These are phyloP conservation scores for Cheirogaleus major DNA, from an alignment of 2,797 vertebrate species.

Conservation along the genomic window DNA sequence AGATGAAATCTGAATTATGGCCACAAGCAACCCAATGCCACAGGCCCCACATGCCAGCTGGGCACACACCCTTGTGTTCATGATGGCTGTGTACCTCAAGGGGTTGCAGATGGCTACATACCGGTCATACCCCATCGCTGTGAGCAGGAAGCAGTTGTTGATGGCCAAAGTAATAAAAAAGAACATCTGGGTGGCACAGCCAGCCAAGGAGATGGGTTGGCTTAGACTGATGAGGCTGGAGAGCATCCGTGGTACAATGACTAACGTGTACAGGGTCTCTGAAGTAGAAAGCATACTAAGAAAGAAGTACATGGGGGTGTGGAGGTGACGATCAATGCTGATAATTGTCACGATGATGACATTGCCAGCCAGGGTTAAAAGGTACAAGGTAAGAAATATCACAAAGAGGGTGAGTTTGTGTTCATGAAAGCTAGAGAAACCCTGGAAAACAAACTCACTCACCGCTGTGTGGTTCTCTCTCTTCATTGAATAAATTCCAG, in stretches of 20 bases:
- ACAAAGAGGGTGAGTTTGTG: slow-evolving; percentile 65
- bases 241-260: slow-evolving; percentile 72
- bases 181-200: slow-evolving; percentile 78
- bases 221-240: slow-evolving; percentile 15
- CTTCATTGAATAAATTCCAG: slow-evolving; percentile 46
- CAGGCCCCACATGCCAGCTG: slow-evolving; percentile 54
- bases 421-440: slow-evolving; percentile 67
- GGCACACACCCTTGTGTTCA: slow-evolving; percentile 60
- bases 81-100: slow-evolving; percentile 66
- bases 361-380: slow-evolving; percentile 72
- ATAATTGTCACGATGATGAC: slow-evolving; percentile 62
- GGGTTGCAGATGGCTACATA: slow-evolving; percentile 77
- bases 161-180: slow-evolving; percentile 75
- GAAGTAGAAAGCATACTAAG: slow-evolving; percentile 75
- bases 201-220: slow-evolving; percentile 62
- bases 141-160: slow-evolving; percentile 77
- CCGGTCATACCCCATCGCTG: slow-evolving; percentile 73
- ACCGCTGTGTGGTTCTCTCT: slow-evolving; percentile 60
- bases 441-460: slow-evolving; percentile 71
- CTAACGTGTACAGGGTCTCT: slow-evolving; percentile 73
- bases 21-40: slow-evolving; percentile 64
- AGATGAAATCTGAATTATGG: slow-evolving; percentile 60
- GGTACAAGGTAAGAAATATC: slow-evolving; percentile 68
- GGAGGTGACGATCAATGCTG: slow-evolving; percentile 58
- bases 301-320: slow-evolving; percentile 83